phyloP scores from a whole-genome alignment of 1,140 invertebrate genomes.

The Zaprionus ornatus region DNA sequence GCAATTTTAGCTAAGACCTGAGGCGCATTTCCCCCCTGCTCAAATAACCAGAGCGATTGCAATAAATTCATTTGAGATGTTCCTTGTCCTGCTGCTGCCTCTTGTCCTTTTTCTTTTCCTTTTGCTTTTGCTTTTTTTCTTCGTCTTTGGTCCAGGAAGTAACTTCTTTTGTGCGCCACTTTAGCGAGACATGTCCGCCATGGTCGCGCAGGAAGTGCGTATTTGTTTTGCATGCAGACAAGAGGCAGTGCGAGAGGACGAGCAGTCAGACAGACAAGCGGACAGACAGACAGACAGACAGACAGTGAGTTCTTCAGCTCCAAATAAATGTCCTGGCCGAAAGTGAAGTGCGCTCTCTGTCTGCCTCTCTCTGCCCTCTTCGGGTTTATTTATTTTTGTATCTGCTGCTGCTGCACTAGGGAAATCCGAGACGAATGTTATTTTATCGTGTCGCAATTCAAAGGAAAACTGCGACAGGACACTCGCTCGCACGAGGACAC shows the following conservation, averaged over 20 bases:
- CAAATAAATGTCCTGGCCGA: slow-evolving; percentile 38
- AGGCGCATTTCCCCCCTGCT: slow-evolving; percentile 36
- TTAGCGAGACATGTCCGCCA: slow-evolving; percentile 49
- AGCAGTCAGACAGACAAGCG: slow-evolving; percentile 8
- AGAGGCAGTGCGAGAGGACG: neutral
- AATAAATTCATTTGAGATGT: slow-evolving; percentile 62
- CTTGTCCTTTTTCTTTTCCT: neutral
- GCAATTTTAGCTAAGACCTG: slow-evolving; percentile 73
- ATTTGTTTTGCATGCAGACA: slow-evolving; percentile 72
- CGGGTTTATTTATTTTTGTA: slow-evolving; percentile 67
- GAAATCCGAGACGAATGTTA: slow-evolving; percentile 79
- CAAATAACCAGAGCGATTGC: slow-evolving; percentile 54
- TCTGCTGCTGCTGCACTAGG: slow-evolving; percentile 10
- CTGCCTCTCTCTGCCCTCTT: neutral
- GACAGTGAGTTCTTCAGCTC: slow-evolving; percentile 23
- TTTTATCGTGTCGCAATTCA: slow-evolving; percentile 80
- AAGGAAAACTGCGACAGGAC: slow-evolving; percentile 54
- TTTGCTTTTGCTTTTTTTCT: neutral
- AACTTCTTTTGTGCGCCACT: slow-evolving; percentile 69
- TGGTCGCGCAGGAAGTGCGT: slow-evolving; percentile 69
- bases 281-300: slow-evolving; percentile 8
- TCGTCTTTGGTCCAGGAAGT: slow-evolving; percentile 61
- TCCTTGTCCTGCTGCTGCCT: neutral
- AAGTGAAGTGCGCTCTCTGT: neutral
- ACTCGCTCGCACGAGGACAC: slow-evolving; percentile 32